Conservation (phyloP, 2,888 invertebrate species). For the Bembecia ichneumoniformis region DNA sequence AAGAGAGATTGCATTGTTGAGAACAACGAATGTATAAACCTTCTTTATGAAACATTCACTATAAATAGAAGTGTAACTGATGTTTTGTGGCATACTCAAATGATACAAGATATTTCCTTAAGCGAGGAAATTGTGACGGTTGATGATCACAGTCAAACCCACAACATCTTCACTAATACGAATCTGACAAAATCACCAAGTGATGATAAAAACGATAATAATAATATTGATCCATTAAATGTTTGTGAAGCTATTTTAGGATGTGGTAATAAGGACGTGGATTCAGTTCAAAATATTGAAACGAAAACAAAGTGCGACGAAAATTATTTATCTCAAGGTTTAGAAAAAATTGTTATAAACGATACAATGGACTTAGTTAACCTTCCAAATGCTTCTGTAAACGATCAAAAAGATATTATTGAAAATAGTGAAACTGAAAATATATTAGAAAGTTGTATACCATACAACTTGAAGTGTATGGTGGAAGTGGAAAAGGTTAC, state of each 20-base stretch:
- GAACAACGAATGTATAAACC: background rate
- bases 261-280: background rate
- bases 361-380: no score
- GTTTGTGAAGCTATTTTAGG: slow-evolving; percentile 27
- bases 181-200: slow-evolving; percentile 17
- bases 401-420: no score
- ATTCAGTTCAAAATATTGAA: no score
- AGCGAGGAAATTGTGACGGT: background rate
- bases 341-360: no score
- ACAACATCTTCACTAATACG: background rate
- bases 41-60: background rate
- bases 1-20: background rate
- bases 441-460: no score
- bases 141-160: background rate
- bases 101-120: background rate
- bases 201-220: slow-evolving; percentile 1
- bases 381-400: no score
- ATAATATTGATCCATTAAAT: slow-evolving; percentile 22
- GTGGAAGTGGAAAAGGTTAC: no score
- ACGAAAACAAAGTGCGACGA: no score
- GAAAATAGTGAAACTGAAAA: no score
- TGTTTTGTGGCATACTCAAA: background rate
- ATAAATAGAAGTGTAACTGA: background rate
- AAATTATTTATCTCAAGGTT: no score
- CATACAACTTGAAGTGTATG: no score